Percentiles rank a stretch among this genome's conserved stretches.
phyloP scores from a whole-genome alignment of 2,113 vertebrate species.

The Cyrtonyx montezumae region DNA sequence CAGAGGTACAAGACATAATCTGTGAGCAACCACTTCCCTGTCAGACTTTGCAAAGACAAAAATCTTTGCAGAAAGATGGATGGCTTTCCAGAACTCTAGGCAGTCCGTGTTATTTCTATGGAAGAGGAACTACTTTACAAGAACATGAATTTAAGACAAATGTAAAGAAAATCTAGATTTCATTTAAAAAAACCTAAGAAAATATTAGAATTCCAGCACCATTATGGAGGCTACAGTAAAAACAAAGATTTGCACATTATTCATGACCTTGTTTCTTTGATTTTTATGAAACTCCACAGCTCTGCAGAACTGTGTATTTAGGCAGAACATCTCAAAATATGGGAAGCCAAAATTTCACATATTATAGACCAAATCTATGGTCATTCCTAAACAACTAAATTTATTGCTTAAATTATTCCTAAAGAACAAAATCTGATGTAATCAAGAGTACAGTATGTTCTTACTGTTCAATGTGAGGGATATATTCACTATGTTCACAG shows the following conservation, averaged over 20 bases:
- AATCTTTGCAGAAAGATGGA: not conserved
- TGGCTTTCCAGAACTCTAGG: not conserved
- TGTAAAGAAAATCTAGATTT: not conserved
- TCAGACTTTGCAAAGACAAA: not conserved
- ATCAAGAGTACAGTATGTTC: not conserved
- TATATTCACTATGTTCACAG: not conserved
- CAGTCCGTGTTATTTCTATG: not conserved
- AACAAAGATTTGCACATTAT: not conserved
- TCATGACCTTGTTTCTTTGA: not conserved
- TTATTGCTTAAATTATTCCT: too few relatives aligned
- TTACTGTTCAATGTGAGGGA: not conserved
- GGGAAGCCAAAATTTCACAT: not conserved
- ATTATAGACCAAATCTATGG: not conserved
- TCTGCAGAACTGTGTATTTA: not conserved
- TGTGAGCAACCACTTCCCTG: not conserved
- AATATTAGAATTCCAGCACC: not conserved
- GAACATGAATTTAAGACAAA: not conserved
- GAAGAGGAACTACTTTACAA: not conserved
- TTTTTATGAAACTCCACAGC: not conserved
- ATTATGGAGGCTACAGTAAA: not conserved
- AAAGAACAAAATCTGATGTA: not conserved
- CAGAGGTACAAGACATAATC: not conserved
- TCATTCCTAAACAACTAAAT: not conserved
- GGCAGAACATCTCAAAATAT: not conserved
- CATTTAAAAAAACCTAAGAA: not conserved